phyloP scores from a whole-genome alignment of 2,113 vertebrate genomes.

The Chauna torquata region DNA sequence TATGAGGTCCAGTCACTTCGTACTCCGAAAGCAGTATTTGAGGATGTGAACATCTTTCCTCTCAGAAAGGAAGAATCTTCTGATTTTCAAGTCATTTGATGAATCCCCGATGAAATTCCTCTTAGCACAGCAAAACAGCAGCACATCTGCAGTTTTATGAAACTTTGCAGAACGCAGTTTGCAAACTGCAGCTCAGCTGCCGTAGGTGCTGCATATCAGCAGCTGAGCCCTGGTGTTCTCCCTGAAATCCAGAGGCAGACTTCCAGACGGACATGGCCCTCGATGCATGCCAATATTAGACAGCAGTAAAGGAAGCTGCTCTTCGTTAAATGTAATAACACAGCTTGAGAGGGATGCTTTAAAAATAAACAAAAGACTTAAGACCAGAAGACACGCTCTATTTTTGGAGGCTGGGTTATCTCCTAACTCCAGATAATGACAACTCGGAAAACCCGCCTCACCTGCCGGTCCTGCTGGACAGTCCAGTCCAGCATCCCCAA shows the following conservation, averaged over 20 bases:
- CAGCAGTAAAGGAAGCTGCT: not conserved
- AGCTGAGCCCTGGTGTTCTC: not conserved
- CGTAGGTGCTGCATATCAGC: not conserved
- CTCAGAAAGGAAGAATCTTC: not conserved
- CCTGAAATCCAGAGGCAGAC: not conserved
- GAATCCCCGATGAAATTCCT: not conserved
- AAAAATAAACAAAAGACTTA: slow-evolving; percentile 15
- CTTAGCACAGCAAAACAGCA: not conserved
- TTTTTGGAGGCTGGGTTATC: not conserved
- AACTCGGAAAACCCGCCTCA: not conserved
- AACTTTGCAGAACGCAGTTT: not conserved
- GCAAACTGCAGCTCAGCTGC: not conserved
- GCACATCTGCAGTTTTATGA: not conserved
- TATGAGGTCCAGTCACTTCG: fast-evolving
- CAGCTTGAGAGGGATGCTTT: slow-evolving; percentile 6
- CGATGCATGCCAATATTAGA: not conserved
- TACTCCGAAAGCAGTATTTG: not conserved
- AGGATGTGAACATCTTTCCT: not conserved
- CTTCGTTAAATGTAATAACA: not conserved
- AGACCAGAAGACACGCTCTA: not conserved
- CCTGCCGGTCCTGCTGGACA: not conserved
- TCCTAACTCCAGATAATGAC: not conserved
- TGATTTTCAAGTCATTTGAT: not conserved
- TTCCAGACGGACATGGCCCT: not conserved
- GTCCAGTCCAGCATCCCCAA: not conserved